phyloP scores from a whole-genome alignment of 2,888 invertebrate genomes.

The Drosophila gaucha region DNA sequence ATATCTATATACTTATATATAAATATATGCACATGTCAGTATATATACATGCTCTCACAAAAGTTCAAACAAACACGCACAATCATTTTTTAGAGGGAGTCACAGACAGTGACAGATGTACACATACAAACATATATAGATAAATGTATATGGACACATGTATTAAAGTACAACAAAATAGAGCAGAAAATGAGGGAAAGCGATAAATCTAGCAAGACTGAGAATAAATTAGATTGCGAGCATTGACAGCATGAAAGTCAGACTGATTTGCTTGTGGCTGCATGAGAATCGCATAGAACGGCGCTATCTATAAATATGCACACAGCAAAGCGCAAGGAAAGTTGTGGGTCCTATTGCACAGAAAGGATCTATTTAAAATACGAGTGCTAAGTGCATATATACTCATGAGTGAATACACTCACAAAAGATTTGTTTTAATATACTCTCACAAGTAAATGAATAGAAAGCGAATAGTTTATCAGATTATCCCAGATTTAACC shows the following conservation, averaged over 20 bases:
- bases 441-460: neutral
- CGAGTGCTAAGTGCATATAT: too few relatives aligned
- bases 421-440: neutral
- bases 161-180: too few relatives aligned
- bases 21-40: neutral
- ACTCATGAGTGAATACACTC: slow-evolving; percentile 1
- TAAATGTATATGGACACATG: neutral
- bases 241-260: too few relatives aligned
- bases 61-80: neutral
- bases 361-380: too few relatives aligned
- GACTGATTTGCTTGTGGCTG: too few relatives aligned
- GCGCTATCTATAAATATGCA: too few relatives aligned
- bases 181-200: too few relatives aligned
- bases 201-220: too few relatives aligned
- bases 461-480: neutral
- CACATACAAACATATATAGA: neutral
- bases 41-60: neutral
- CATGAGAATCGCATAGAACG: slow-evolving; percentile 5
- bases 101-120: neutral
- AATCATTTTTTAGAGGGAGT: neutral
- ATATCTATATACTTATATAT: too few relatives aligned
- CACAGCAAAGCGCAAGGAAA: too few relatives aligned
- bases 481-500: neutral
- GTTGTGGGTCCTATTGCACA: too few relatives aligned
- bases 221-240: too few relatives aligned